Percentiles rank a stretch among this genome's conserved stretches.
Evolutionary conservation across 2,113 vertebrate species (phyloP).

Genomic region (Lepisosteus osseus): DNA sequence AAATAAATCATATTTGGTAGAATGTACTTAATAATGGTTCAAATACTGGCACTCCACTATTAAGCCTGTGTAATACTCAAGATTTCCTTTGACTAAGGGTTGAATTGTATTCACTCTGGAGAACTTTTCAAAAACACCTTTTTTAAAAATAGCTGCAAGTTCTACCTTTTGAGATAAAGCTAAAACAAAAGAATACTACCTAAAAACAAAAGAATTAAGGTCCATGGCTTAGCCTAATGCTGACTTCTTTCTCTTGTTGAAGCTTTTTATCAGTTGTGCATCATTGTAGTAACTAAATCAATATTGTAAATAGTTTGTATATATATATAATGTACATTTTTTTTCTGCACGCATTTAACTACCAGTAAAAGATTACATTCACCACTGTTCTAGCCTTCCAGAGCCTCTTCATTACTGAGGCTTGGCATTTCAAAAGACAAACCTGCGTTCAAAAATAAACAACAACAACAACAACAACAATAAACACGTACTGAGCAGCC

Average conservation of each 20-base stretch:
- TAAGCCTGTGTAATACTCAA: constrained; percentile 69
- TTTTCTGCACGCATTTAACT: constrained; percentile 40
- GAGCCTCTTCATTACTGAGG: constrained; percentile 30
- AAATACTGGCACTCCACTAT: constrained; percentile 68
- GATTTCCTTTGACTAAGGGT: constrained; percentile 42
- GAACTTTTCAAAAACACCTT: constrained; percentile 47
- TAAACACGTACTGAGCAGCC: constrained; percentile 76
- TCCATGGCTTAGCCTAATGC: constrained; percentile 72
- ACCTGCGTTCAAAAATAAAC: constrained; percentile 20
- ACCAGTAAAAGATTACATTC: constrained; percentile 63
- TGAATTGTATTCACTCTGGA: constrained; percentile 50
- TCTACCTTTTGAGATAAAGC: constrained; percentile 52
- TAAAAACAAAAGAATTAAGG: constrained; percentile 53
- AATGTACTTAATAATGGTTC: constrained; percentile 52
- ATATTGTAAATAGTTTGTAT: constrained; percentile 37
- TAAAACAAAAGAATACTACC: constrained; percentile 22
- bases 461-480: constrained; percentile 17
- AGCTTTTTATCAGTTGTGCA: constrained; percentile 51
- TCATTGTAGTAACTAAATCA: constrained; percentile 53
- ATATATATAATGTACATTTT: constrained; percentile 33
- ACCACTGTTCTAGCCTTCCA: constrained; percentile 38
- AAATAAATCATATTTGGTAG: constrained; percentile 70
- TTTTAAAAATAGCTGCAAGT: constrained; percentile 13
- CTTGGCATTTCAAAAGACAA: constrained; percentile 32
- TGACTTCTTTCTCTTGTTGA: constrained; percentile 45